Percentiles rank a stretch among this genome's conserved stretches.
These are phyloP conservation scores for Megathymus violae DNA, from an alignment of 1,140 invertebrate genomes.

Conservation along the genomic window DNA sequence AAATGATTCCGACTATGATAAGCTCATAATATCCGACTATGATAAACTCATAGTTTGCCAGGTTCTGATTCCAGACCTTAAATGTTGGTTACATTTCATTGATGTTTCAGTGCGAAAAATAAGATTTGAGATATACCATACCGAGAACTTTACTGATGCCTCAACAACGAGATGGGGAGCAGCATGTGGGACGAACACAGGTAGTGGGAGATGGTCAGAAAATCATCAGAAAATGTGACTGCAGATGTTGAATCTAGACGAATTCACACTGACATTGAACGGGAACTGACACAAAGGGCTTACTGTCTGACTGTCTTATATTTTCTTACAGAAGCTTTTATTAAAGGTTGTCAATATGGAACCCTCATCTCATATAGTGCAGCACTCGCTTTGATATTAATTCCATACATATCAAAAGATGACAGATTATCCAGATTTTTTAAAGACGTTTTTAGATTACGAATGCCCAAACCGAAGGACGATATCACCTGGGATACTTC, in stretches of 20 bases:
- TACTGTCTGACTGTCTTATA: conserved; percentile 21
- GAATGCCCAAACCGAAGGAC: conserved; percentile 35
- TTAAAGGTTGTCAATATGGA: conserved; percentile 25
- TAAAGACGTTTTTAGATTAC: conserved; percentile 37
- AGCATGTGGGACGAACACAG: background rate
- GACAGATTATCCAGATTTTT: conserved; percentile 37
- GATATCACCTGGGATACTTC: conserved; percentile 32
- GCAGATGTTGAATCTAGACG: background rate
- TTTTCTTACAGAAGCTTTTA: conserved; percentile 31
- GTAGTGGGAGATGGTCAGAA: background rate
- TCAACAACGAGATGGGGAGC: conserved; percentile 1
- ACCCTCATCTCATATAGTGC: conserved; percentile 27
- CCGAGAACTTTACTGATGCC: background rate
- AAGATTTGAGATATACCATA: background rate
- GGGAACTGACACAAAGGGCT: conserved; percentile 1
- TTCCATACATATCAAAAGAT: conserved; percentile 20
- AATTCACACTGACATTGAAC: background rate
- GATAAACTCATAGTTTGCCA: background rate
- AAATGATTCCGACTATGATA: background rate
- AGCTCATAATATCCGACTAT: background rate
- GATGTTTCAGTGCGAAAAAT: background rate
- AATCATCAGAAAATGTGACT: background rate
- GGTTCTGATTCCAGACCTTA: background rate
- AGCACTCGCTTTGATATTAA: conserved; percentile 21
- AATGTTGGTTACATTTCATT: background rate